A percentile compares a stretch with the other conserved stretches of the same genome.
Conservation (phyloP, 92 coral and sea anemone species). For the Siderastrea radians region DNA sequence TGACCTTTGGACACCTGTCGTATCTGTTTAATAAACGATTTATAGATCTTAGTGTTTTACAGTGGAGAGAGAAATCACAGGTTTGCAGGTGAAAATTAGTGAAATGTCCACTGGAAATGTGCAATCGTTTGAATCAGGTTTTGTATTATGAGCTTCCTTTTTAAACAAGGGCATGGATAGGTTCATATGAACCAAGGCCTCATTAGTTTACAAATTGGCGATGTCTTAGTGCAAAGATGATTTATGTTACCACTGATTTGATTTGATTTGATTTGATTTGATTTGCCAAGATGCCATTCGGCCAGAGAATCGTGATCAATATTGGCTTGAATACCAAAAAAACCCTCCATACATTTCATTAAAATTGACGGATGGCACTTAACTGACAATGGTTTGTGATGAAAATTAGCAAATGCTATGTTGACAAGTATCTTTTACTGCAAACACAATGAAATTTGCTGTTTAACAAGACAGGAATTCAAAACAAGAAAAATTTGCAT, state of each 20-base stretch:
- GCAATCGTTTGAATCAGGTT: too few relatives aligned
- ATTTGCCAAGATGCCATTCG: neutral
- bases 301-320: too few relatives aligned
- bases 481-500: constrained; percentile 19
- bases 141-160: too few relatives aligned
- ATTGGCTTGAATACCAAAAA: too few relatives aligned
- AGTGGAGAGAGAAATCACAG: too few relatives aligned
- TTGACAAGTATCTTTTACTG: neutral
- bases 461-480: neutral
- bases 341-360: too few relatives aligned
- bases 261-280: neutral
- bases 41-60: too few relatives aligned
- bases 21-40: too few relatives aligned
- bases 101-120: too few relatives aligned
- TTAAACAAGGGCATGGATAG: neutral
- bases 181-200: neutral
- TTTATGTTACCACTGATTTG: neutral
- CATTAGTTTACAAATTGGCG: neutral
- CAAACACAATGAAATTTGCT: neutral
- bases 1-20: too few relatives aligned
- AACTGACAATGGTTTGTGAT: neutral
- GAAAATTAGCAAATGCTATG: neutral
- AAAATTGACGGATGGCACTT: neutral
- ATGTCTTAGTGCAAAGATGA: neutral
- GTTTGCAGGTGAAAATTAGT: too few relatives aligned